These are phyloP conservation scores for Abrostola triplasia DNA, from an alignment of 2,888 invertebrate genomes.

Conservation along the genomic window DNA sequence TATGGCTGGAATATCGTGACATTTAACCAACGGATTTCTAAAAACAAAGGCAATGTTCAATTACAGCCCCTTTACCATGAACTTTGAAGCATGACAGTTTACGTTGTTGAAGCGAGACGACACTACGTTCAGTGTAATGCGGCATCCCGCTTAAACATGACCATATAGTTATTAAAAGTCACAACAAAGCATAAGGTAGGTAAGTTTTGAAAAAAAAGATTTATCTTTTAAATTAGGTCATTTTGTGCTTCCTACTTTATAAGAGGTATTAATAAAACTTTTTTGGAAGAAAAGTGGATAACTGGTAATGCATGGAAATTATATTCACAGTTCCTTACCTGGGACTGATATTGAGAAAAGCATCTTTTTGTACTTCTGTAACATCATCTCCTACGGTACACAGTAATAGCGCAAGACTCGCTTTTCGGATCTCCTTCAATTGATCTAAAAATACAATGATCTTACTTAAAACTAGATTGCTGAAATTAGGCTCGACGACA, in stretches of 20 bases:
- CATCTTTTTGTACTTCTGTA: constrained; percentile 56
- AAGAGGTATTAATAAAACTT: not conserved
- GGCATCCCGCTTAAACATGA: too few relatives aligned
- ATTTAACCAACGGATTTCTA: constrained; percentile 25
- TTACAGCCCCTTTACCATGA: too few relatives aligned
- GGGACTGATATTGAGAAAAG: constrained; percentile 53
- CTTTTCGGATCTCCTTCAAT: constrained; percentile 58
- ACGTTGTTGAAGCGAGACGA: too few relatives aligned
- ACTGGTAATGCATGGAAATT: constrained; percentile 5
- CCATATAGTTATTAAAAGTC: too few relatives aligned
- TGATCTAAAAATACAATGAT: constrained; percentile 60
- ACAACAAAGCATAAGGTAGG: too few relatives aligned
- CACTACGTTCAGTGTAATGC: too few relatives aligned
- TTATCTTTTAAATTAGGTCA: not conserved
- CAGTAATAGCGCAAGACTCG: constrained; percentile 54
- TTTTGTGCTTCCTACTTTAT: not conserved
- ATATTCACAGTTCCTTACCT: constrained; percentile 50
- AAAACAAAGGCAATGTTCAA: constrained; percentile 9
- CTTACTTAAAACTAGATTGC: not conserved
- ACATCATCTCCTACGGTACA: constrained; percentile 63
- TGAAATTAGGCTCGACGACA: not conserved
- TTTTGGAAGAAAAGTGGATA: not conserved
- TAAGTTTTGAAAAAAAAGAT: too few relatives aligned
- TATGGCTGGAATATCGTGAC: constrained; percentile 13
- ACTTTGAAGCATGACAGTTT: too few relatives aligned